Evolutionary conservation across 2,888 invertebrate genomes (phyloP).

Genomic region (Cephonodes hylas): DNA sequence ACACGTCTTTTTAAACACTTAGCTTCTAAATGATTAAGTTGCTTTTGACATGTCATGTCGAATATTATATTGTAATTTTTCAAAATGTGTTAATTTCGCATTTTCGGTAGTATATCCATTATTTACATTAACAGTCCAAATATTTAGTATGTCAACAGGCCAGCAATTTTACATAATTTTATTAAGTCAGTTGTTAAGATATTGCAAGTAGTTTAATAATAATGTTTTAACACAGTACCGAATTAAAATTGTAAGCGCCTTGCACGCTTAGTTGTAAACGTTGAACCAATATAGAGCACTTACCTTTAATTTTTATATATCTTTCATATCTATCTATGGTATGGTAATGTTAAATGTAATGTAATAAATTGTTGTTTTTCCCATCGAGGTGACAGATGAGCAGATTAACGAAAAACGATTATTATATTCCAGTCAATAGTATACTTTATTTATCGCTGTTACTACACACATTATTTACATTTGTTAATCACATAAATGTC

Average conservation of each 20-base stretch:
- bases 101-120: neutral
- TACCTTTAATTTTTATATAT: neutral
- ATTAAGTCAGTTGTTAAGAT: slow-evolving; percentile 36
- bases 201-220: slow-evolving; percentile 23
- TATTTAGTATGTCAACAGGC: slow-evolving; percentile 42
- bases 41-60: neutral
- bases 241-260: slow-evolving; percentile 30
- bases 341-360: no score
- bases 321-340: neutral
- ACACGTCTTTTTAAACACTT: neutral
- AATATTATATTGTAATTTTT: neutral
- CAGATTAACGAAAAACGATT: neutral
- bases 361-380: neutral
- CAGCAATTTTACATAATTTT: slow-evolving; percentile 45
- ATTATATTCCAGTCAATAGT: neutral
- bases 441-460: neutral
- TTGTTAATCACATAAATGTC: neutral
- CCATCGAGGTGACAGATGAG: neutral
- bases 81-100: neutral
- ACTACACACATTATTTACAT: neutral
- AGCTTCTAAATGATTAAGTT: neutral
- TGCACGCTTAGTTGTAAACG: neutral
- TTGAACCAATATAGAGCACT: neutral
- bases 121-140: slow-evolving; percentile 31
- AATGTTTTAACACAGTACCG: slow-evolving; percentile 44